Conservation (phyloP, 2,888 invertebrate genomes). For the Brachyptera putata region DNA sequence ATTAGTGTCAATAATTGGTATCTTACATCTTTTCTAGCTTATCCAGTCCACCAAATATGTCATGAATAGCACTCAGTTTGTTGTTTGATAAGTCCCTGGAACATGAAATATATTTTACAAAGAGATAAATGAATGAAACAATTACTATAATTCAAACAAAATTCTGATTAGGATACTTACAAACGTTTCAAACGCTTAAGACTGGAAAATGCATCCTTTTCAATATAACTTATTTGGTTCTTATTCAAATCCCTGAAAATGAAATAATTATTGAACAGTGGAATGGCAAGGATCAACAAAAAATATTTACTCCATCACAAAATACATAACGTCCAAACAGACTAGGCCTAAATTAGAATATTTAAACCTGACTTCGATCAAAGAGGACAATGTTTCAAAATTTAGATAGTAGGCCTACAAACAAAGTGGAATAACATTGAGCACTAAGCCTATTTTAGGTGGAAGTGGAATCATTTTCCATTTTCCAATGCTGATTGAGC, state of each 20-base stretch:
- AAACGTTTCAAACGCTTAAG: constrained; percentile 65
- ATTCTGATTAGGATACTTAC: too few relatives aligned
- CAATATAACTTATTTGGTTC: constrained; percentile 69
- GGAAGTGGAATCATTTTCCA: too few relatives aligned
- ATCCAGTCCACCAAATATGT: constrained; percentile 64
- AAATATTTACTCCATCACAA: neutral
- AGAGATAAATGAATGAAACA: too few relatives aligned
- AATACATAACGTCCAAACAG: too few relatives aligned
- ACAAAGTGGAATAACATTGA: too few relatives aligned
- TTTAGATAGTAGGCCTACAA: too few relatives aligned
- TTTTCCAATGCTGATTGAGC: too few relatives aligned
- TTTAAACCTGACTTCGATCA: too few relatives aligned
- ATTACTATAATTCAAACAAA: too few relatives aligned
- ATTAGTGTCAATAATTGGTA: neutral
- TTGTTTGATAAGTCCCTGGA: constrained; percentile 62
- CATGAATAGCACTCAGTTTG: constrained; percentile 62
- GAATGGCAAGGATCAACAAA: neutral
- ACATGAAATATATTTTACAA: constrained; percentile 28
- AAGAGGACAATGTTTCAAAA: too few relatives aligned
- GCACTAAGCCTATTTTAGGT: too few relatives aligned
- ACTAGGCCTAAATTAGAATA: too few relatives aligned
- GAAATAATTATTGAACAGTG: neutral
- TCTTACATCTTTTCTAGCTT: constrained; percentile 61
- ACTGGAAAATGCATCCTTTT: constrained; percentile 69
- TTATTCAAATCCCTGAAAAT: constrained; percentile 70